A percentile compares a stretch with the other conserved stretches of the same genome.
Evolutionary conservation across 2,113 vertebrate genomes (phyloP).

Genomic region (Telmatochromis brachygnathus): DNA sequence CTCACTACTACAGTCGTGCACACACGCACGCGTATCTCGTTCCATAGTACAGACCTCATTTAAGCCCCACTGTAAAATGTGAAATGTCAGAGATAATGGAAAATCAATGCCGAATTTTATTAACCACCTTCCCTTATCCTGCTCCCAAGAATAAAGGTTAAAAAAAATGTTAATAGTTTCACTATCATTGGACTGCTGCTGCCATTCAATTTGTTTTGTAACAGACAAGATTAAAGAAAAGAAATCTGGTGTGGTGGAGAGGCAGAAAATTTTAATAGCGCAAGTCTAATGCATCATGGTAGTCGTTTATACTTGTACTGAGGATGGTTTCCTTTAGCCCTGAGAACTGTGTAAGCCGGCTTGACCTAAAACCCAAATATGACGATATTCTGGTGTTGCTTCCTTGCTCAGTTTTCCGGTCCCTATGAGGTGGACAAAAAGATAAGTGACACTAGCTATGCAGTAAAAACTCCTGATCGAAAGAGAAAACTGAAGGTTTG

Average conservation of each 20-base stretch:
- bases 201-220: background rate
- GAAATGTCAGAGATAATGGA: background rate
- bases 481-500: no score
- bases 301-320: background rate
- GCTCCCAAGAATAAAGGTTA: background rate
- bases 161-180: background rate
- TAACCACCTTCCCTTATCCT: background rate
- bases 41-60: background rate
- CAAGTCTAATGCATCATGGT: background rate
- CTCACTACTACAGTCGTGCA: background rate
- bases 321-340: background rate
- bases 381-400: background rate
- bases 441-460: no score
- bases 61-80: background rate
- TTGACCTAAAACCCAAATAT: background rate
- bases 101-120: background rate
- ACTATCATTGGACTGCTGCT: background rate
- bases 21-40: background rate
- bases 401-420: no score
- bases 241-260: background rate
- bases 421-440: no score
- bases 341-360: background rate
- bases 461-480: no score
- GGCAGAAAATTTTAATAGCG: background rate
- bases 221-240: background rate